Percentiles rank a stretch among this genome's conserved stretches.
phyloP scores from a whole-genome alignment of 2,888 invertebrate genomes.

The Rhingia campestris region DNA sequence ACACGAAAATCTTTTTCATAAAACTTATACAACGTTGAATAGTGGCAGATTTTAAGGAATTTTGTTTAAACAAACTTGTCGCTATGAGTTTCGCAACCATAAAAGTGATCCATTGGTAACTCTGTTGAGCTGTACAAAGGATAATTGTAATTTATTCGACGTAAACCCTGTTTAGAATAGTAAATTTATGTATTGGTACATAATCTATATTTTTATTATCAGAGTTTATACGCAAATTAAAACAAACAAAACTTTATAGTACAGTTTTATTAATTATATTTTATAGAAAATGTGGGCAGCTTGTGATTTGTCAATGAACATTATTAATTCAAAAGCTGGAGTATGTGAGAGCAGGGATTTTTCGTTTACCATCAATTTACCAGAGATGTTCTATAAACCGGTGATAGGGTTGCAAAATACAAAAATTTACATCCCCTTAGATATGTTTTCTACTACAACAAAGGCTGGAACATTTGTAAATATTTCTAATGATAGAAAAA shows the following conservation, averaged over 20 bases:
- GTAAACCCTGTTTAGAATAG: no score
- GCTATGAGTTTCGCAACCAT: no score
- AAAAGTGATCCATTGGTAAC: no score
- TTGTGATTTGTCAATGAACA: slow-evolving; percentile 96
- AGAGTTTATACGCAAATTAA: no score
- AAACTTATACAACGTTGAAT: no score
- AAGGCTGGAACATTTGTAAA: slow-evolving; percentile 72
- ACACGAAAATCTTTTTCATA: no score
- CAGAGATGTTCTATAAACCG: slow-evolving; percentile 94
- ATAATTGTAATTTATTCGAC: no score
- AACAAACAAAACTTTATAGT: neutral
- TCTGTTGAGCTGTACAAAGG: no score
- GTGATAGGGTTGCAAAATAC: slow-evolving; percentile 90
- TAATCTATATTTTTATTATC: no score
- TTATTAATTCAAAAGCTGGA: slow-evolving; percentile 93
- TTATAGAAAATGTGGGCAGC: slow-evolving; percentile 97
- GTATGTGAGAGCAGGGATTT: slow-evolving; percentile 95
- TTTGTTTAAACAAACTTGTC: no score
- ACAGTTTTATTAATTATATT: slow-evolving; percentile 27
- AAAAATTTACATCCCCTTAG: slow-evolving; percentile 91
- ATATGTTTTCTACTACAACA: slow-evolving; percentile 81
- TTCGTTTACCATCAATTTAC: slow-evolving; percentile 92
- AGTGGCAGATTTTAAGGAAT: no score
- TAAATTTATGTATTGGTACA: no score
- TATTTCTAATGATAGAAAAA: slow-evolving; percentile 71